phyloP scores from a whole-genome alignment of 2,888 invertebrate species.

The Antheraea assamensis region DNA sequence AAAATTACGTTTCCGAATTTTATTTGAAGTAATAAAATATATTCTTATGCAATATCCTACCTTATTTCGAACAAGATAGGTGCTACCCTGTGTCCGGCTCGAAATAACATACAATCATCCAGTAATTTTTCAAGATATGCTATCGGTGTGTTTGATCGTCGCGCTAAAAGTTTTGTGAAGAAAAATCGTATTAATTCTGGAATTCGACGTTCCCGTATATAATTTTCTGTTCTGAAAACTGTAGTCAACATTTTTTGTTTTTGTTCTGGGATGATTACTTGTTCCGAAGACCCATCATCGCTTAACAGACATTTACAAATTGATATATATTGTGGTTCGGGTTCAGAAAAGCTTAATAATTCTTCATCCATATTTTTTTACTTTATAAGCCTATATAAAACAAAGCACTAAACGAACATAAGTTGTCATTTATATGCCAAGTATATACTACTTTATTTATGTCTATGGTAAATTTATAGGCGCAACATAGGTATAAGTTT shows the following conservation, averaged over 20 bases:
- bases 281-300: slow-evolving; percentile 39
- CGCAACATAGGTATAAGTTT: too few relatives aligned
- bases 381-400: neutral
- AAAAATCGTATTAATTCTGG: slow-evolving; percentile 67
- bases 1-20: too few relatives aligned
- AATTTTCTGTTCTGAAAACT: slow-evolving; percentile 60
- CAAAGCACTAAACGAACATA: neutral
- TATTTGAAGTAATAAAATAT: neutral
- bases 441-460: neutral
- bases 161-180: slow-evolving; percentile 60
- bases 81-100: slow-evolving; percentile 61
- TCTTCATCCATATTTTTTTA: slow-evolving; percentile 37
- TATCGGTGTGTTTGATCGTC: slow-evolving; percentile 48
- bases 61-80: slow-evolving; percentile 67
- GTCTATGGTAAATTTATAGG: neutral
- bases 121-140: slow-evolving; percentile 56
- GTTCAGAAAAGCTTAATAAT: slow-evolving; percentile 24
- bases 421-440: neutral
- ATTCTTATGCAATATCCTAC: slow-evolving; percentile 37
- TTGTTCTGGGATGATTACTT: slow-evolving; percentile 45
- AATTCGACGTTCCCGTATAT: slow-evolving; percentile 65
- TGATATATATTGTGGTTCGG: slow-evolving; percentile 30
- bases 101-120: slow-evolving; percentile 69
- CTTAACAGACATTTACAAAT: slow-evolving; percentile 55
- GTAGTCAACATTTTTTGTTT: slow-evolving; percentile 53